A percentile compares a stretch with the other conserved stretches of the same genome.
Evolutionary conservation across 2,113 vertebrate species (phyloP).

Genomic region (Scatophagus argus): DNA sequence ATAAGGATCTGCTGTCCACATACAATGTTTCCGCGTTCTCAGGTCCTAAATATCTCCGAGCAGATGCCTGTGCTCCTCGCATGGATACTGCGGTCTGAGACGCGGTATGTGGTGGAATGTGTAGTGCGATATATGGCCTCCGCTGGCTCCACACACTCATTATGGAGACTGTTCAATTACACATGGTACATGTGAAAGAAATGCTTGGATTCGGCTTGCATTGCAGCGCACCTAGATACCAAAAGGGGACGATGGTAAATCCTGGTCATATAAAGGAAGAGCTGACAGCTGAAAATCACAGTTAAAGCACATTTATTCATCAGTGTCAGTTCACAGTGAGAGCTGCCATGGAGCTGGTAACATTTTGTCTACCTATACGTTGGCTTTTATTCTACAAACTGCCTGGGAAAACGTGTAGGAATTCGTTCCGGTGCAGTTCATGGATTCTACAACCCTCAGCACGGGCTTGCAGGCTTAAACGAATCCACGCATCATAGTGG

Average conservation of each 20-base stretch:
- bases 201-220: conserved; percentile 4
- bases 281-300: conserved; percentile 13
- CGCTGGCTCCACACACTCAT: conserved; percentile 23
- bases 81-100: conserved; percentile 46
- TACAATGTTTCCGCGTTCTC: not conserved
- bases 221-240: conserved; percentile 61
- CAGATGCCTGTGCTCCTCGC: conserved; percentile 38
- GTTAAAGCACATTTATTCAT: not conserved
- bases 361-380: not conserved
- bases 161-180: conserved; percentile 8
- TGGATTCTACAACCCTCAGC: conserved; percentile 6
- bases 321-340: conserved; percentile 13
- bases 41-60: not conserved
- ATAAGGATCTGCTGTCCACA: too few species aligned
- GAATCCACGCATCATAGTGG: not conserved
- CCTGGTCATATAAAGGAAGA: conserved; percentile 19
- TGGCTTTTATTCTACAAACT: conserved; percentile 6
- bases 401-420: not conserved
- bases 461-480: not conserved
- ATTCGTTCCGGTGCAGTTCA: not conserved
- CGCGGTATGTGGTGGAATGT: conserved; percentile 36
- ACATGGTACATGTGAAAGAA: conserved; percentile 17
- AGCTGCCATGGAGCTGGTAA: not conserved
- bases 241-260: conserved; percentile 45
- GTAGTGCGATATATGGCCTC: conserved; percentile 32